Evolutionary conservation across 2,888 invertebrate species (phyloP), one percentile per base, ranked within the genome.

Genomic region (Rhagium mordax): DNA sequence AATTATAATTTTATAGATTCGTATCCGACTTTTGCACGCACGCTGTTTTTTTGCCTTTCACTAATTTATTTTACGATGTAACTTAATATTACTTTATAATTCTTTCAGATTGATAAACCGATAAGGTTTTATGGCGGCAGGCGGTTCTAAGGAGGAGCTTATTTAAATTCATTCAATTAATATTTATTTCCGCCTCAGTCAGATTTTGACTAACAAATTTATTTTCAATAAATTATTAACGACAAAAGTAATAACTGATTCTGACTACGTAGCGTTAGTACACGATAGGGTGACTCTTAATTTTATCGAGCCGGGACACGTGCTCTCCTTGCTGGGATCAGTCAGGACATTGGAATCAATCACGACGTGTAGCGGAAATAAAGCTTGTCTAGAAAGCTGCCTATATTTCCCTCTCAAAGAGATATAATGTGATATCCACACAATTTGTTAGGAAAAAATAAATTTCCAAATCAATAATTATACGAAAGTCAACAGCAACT

Each of bases 141-240:
- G 64, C 64, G 64, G 21, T 62, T 21, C 48, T 15, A 49, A 20
- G 62, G 62, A 62, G 62, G 51, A 64, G 64, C 49, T 51, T 49
- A 64, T 64, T 64, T 48, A 64, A 64, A 64, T 64, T 51, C 49
- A 64, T 49, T 49, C 24, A 29, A 27, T 47, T 49, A 51, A 64
- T 29, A 57, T 49, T 48, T 21, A 49, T 51, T 64, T 64, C 64
- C 64, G 49, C 51, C 64, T 29, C 49, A 51, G 10, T 51, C 49
- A 1, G 13, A 27, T 64, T 64, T 64, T 64, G 49, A 49, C 51
- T 16, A 29, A 51, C n/a, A 49, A 64, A 21, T 64, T 64, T 18
- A 8, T 15, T 18, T 64, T 29, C 15, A 64, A 27, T 51, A 29
- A 27, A 27, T 57, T 57, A 27, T 57, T 57, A 57, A 57, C 15